These are phyloP conservation scores for Luehdorfia chinensis DNA, from an alignment of 1,140 invertebrate species.

Conservation along the genomic window DNA sequence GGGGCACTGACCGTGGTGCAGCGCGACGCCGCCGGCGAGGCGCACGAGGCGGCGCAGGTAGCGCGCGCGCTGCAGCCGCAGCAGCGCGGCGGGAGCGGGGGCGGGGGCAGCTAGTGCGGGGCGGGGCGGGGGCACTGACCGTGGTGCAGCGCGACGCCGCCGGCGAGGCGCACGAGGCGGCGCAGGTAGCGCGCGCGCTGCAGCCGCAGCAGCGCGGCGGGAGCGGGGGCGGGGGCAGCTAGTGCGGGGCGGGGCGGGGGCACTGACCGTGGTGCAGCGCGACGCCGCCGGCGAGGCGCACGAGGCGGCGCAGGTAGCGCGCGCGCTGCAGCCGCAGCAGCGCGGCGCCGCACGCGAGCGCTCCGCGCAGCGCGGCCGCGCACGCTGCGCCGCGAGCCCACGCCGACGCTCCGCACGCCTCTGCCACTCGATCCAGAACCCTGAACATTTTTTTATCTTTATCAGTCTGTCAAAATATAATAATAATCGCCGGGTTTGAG, in stretches of 20 bases:
- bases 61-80: slow-evolving; percentile 36
- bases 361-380: slow-evolving; percentile 34
- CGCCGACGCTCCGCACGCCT: slow-evolving; percentile 42
- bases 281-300: slow-evolving; percentile 32
- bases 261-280: slow-evolving; percentile 36
- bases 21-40: slow-evolving; percentile 29
- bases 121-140: slow-evolving; percentile 26
- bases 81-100: slow-evolving; percentile 23
- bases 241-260: too few relatives aligned
- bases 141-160: slow-evolving; percentile 37
- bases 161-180: slow-evolving; percentile 25
- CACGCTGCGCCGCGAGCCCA: slow-evolving; percentile 40
- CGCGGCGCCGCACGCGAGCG: slow-evolving; percentile 31
- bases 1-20: slow-evolving; percentile 35
- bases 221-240: too few relatives aligned
- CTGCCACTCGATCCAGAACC: slow-evolving; percentile 46
- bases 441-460: too few relatives aligned
- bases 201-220: slow-evolving; percentile 28
- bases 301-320: slow-evolving; percentile 23
- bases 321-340: slow-evolving; percentile 37
- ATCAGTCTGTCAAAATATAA: too few relatives aligned
- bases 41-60: slow-evolving; percentile 26
- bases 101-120: too few relatives aligned
- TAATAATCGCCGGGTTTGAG: too few relatives aligned
- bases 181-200: slow-evolving; percentile 34